Conservation (phyloP, 2,888 invertebrate genomes). For the Bombyx huttoni region DNA sequence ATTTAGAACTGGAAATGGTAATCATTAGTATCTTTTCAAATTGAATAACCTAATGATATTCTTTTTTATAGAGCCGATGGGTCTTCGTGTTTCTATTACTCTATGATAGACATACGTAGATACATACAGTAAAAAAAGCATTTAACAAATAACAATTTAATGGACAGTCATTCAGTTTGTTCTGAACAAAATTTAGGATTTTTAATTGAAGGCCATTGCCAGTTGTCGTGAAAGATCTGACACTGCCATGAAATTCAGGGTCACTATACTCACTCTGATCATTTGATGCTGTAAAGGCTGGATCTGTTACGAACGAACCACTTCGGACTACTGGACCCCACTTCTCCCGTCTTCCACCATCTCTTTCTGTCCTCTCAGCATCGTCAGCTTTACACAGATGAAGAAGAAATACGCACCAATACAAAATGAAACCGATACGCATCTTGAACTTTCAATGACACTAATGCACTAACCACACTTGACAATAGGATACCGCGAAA, state of each 20-base stretch:
- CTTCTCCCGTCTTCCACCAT: conserved; percentile 50
- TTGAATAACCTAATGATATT: no score
- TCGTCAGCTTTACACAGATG: conserved; percentile 63
- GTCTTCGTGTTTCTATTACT: no score
- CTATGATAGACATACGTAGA: no score
- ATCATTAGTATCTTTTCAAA: no score
- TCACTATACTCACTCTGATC: conserved; percentile 55
- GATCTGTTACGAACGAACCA: conserved; percentile 45
- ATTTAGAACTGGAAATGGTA: no score
- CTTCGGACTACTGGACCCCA: conserved; percentile 54
- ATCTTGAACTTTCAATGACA: conserved; percentile 64
- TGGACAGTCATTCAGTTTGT: background rate
- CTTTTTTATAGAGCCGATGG: no score
- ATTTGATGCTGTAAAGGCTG: conserved; percentile 42
- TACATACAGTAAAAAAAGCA: no score
- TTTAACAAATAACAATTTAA: background rate
- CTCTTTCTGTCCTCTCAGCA: conserved; percentile 60
- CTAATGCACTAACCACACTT: conserved; percentile 44
- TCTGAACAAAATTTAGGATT: background rate
- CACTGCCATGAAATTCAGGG: conserved; percentile 30
- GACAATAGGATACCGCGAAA: conserved; percentile 39
- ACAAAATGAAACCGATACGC: conserved; percentile 66
- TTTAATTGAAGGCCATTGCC: conserved; percentile 37
- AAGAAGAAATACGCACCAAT: conserved; percentile 66
- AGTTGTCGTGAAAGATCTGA: conserved; percentile 41